Conservation (phyloP, 2,113 vertebrate species). For the Xenopus borealis region DNA sequence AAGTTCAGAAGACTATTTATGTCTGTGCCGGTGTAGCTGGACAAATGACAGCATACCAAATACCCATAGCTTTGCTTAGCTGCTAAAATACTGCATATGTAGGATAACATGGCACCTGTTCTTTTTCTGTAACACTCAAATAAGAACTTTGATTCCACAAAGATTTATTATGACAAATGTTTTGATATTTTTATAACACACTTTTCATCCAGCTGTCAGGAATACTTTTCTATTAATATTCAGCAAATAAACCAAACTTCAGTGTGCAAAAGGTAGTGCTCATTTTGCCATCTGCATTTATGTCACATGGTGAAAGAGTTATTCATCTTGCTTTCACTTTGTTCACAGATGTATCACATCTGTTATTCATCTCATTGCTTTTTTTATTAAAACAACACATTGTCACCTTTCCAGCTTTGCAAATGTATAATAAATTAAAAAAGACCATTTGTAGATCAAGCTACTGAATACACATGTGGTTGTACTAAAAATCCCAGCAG, state of each 20-base stretch:
- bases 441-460: too few species aligned
- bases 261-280: neutral
- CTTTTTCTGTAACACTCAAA: conserved; percentile 15
- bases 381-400: too few species aligned
- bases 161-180: conserved; percentile 7
- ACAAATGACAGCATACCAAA: too few species aligned
- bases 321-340: neutral
- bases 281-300: neutral
- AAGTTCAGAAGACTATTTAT: too few species aligned
- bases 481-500: too few species aligned
- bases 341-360: too few species aligned
- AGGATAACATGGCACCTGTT: neutral
- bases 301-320: neutral
- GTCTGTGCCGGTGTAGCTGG: too few species aligned
- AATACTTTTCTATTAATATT: conserved; percentile 28
- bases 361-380: too few species aligned
- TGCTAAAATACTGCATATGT: neutral
- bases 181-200: neutral
- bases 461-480: too few species aligned
- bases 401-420: too few species aligned
- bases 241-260: neutral
- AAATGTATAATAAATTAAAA: too few species aligned
- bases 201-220: conserved; percentile 26
- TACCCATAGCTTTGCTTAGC: neutral
- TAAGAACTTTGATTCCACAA: neutral